A percentile compares a stretch with the other conserved stretches of the same genome.
These are phyloP conservation scores for Penaeus monodon DNA, from an alignment of 2,888 invertebrate genomes.

Conservation along the genomic window DNA sequence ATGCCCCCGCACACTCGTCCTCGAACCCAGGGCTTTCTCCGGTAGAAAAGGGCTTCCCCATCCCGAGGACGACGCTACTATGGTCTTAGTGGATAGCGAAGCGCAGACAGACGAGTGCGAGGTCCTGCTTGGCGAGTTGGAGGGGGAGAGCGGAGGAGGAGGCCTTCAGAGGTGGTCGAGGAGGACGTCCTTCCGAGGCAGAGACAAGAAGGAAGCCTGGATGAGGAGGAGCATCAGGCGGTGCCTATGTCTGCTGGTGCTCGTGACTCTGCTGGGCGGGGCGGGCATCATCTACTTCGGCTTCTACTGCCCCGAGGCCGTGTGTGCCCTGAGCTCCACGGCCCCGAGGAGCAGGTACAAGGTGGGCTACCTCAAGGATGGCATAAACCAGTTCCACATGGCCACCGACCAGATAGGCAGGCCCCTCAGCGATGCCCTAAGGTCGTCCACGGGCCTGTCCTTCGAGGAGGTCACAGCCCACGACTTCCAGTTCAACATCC, in stretches of 20 bases:
- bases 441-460: slow-evolving; percentile 51
- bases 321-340: slow-evolving; percentile 24
- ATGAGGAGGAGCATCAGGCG: slow-evolving; percentile 58
- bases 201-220: slow-evolving; percentile 36
- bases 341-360: slow-evolving; percentile 17
- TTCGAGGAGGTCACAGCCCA: slow-evolving; percentile 63
- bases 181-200: not conserved
- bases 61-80: slow-evolving; percentile 10
- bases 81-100: slow-evolving; percentile 52
- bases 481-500: slow-evolving; percentile 86
- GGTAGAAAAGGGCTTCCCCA: too few relatives aligned
- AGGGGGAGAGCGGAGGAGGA: not conserved
- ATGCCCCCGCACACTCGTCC: too few relatives aligned
- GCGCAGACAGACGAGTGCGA: slow-evolving; percentile 51
- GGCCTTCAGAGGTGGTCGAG: not conserved
- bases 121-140: slow-evolving; percentile 10
- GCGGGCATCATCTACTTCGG: slow-evolving; percentile 53
- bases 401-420: slow-evolving; percentile 37
- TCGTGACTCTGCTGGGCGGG: slow-evolving; percentile 47
- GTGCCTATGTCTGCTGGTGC: slow-evolving; percentile 57
- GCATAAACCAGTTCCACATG: slow-evolving; percentile 43
- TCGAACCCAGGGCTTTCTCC: not conserved
- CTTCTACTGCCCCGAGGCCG: slow-evolving; percentile 51
- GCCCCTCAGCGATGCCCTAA: slow-evolving; percentile 22
- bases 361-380: slow-evolving; percentile 12